These are phyloP conservation scores for Drosophila macrospina DNA, from an alignment of 2,888 invertebrate species.

Conservation along the genomic window DNA sequence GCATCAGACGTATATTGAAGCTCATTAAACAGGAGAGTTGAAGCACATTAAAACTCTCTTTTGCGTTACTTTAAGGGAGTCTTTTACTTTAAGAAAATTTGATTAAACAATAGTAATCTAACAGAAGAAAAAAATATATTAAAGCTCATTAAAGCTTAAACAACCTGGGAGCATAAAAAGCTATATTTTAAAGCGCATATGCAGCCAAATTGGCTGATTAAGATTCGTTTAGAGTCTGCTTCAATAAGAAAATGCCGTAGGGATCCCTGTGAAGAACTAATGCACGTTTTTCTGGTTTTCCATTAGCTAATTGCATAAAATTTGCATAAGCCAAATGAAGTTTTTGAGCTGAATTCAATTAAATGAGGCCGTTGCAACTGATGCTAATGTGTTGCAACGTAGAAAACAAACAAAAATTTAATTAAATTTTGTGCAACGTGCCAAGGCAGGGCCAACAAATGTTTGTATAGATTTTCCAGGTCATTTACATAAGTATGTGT, in stretches of 20 bases:
- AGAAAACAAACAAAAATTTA: conserved; percentile 27
- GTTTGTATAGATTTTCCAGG: conserved; percentile 56
- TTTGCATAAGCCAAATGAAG: conserved; percentile 63
- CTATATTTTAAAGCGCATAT: conserved; percentile 3
- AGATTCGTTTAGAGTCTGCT: conserved; percentile 12
- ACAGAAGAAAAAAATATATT: too few species aligned
- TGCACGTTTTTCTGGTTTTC: conserved; percentile 53
- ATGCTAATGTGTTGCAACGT: conserved; percentile 48
- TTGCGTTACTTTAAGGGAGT: too few species aligned
- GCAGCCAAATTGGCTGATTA: conserved; percentile 24
- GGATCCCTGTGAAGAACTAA: conserved; percentile 24
- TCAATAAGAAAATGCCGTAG: not conserved
- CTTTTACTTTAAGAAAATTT: too few species aligned
- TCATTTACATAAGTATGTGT: conserved; percentile 51
- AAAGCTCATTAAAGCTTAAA: not conserved
- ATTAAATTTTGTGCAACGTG: conserved; percentile 43
- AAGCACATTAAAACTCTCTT: too few species aligned
- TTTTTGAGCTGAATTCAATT: conserved; percentile 50
- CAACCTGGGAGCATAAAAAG: conserved; percentile 1
- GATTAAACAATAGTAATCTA: too few species aligned
- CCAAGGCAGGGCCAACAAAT: conserved; percentile 27
- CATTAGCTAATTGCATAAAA: conserved; percentile 62
- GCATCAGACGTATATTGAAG: too few species aligned
- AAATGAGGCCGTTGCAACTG: conserved; percentile 29
- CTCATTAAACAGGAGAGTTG: too few species aligned